Base-by-base conservation (phyloP, 2,888 invertebrate genomes). In the Leptothorax acervorum region DNA sequence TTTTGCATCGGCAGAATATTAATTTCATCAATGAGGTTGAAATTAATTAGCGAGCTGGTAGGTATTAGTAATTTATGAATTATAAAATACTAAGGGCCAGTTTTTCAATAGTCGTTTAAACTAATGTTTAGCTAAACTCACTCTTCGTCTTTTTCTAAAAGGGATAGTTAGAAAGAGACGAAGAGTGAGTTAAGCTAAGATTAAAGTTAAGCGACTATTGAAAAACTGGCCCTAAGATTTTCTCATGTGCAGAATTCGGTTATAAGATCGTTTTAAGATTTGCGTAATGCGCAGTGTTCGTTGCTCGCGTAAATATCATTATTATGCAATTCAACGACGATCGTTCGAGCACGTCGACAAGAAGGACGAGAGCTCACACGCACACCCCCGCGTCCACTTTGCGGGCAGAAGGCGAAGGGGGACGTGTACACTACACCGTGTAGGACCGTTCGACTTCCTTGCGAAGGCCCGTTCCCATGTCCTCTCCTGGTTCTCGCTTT, bases 391-490 rank as follows among this genome's bases (percentile, higher is more conserved):
- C 62, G 39, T 57, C 28, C 15, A 68, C 68, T 55, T 53, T 55
- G 62, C 42, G 23, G 66, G 35, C 73, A 62, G 60, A 57, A 51
- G 68, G 31, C 63, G 39, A 87, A 89, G 86, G 86, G 86, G 86
- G 82, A 71, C 75, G 89, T 88, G 23, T 23, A 23, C 23, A 23
- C 23, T 62, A 66, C 65, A 57, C 23, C 53, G 81, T 68, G 84
- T 85, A 89, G 75, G 86, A 75, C 66, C 87, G 87, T 83, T 78
- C 78, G 87, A 92, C 92, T 92, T 92, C 91, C 92, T 92, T 87
- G 88, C 91, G 85, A 87, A 73, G 91, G 91, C 90, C 87, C 92
- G 93, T 95, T 94, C 95, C 94, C 94, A 94, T 94, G 93, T 92
- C 90, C 84, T 87, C 85, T 71, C 66, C 62, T 86, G 87, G 53